These are phyloP conservation scores for Piezodorus guildinii DNA, from an alignment of 1,140 invertebrate species.

Conservation along the genomic window DNA sequence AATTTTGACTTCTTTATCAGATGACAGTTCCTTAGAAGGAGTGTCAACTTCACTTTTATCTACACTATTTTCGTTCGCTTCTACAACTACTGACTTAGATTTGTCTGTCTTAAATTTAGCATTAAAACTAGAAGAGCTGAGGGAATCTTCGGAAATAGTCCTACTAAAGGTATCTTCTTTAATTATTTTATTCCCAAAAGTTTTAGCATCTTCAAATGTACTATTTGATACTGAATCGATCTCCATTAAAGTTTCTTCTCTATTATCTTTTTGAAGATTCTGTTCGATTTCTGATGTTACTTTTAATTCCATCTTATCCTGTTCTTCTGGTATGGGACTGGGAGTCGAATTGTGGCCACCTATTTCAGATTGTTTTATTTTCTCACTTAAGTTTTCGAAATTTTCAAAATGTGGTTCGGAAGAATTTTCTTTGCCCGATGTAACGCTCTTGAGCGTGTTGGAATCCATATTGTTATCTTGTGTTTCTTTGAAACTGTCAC, in stretches of 20 bases:
- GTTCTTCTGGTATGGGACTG: no score
- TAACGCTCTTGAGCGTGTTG: background rate
- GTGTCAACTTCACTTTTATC: no score
- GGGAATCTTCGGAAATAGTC: background rate
- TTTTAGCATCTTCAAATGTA: slow-evolving; percentile 13
- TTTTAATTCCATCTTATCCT: no score
- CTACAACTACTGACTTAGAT: no score
- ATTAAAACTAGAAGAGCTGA: background rate
- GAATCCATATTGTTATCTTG: background rate
- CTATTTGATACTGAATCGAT: background rate
- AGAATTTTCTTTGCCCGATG: slow-evolving; percentile 23
- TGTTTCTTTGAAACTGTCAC: slow-evolving; percentile 8
- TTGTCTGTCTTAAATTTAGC: no score
- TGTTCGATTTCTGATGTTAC: no score
- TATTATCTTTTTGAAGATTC: no score
- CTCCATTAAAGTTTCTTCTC: no score
- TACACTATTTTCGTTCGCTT: no score
- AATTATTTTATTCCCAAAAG: background rate
- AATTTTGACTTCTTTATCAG: no score
- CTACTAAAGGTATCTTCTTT: background rate
- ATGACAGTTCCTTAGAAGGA: no score
- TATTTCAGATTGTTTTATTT: slow-evolving; percentile 26
- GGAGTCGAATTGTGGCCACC: no score
- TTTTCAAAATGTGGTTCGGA: slow-evolving; percentile 27
- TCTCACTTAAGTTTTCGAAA: slow-evolving; percentile 33